Conservation (phyloP, 1,140 invertebrate genomes). For the Rhopalosiphum padi region DNA sequence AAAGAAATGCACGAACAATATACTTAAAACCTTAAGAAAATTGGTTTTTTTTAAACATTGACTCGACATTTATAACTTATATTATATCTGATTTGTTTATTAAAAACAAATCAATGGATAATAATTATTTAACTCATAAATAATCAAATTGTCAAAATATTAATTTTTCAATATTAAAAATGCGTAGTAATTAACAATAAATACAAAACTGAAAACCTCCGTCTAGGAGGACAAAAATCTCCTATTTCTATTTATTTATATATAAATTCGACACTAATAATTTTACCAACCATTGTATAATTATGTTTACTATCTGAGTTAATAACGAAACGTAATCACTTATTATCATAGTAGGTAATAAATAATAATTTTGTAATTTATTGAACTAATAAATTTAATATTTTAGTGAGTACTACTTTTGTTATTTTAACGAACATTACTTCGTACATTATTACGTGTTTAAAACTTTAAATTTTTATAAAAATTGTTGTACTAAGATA, state of each 20-base stretch:
- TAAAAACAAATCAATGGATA: not conserved
- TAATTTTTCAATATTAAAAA: not conserved
- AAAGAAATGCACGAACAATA: not conserved
- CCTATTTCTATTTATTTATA: not conserved
- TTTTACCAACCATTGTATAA: not conserved
- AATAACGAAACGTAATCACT: not conserved
- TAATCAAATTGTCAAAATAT: not conserved
- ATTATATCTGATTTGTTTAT: not conserved
- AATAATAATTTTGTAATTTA: not conserved
- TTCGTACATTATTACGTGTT: not conserved
- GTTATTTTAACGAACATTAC: not conserved
- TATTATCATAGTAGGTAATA: not conserved
- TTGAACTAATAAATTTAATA: not conserved
- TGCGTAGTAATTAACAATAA: not conserved
- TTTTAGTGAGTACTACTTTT: not conserved
- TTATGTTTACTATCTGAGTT: not conserved
- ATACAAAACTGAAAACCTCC: not conserved
- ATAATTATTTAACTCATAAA: not conserved
- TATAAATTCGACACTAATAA: not conserved
- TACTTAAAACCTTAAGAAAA: not conserved
- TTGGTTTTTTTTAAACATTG: not conserved
- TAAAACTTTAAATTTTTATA: not conserved
- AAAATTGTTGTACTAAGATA: not conserved
- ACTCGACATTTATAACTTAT: not conserved
- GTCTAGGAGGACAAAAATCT: not conserved